A percentile compares a stretch with the other conserved stretches of the same genome.
These are phyloP conservation scores for Chrysotoxum bicinctum DNA, from an alignment of 2,888 invertebrate species.

Conservation along the genomic window DNA sequence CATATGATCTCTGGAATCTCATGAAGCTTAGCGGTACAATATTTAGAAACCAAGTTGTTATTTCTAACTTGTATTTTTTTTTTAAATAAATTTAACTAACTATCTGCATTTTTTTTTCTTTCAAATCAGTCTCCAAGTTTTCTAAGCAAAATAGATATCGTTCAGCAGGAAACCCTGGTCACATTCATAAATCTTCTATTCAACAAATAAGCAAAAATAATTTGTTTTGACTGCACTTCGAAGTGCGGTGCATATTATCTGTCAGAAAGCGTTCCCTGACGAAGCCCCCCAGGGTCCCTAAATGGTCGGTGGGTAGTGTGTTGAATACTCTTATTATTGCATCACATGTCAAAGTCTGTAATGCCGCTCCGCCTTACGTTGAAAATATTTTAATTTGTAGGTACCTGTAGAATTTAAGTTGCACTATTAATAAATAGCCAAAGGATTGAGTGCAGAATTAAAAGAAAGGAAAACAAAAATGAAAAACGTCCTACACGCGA, in stretches of 20 bases:
- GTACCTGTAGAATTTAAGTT: not conserved
- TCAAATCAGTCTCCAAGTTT: no score
- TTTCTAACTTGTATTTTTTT: no score
- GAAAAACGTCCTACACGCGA: constrained; percentile 30
- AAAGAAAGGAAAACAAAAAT: not conserved
- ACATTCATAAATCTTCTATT: not conserved
- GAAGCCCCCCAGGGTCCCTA: not conserved
- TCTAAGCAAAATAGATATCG: no score
- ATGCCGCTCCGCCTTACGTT: not conserved
- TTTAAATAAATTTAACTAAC: no score
- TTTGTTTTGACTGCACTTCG: constrained; percentile 56
- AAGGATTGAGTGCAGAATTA: not conserved
- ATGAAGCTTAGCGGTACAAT: no score
- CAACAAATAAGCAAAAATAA: constrained; percentile 49
- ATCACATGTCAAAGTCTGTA: constrained; percentile 36
- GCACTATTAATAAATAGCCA: constrained; percentile 25
- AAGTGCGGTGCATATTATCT: constrained; percentile 14
- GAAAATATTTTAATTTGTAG: constrained; percentile 11
- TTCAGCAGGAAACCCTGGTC: not conserved
- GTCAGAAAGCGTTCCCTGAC: constrained; percentile 3
- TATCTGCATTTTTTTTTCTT: no score
- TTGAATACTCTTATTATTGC: constrained; percentile 26
- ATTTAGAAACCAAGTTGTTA: no score
- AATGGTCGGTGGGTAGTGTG: constrained; percentile 9
- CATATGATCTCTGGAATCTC: no score